These are phyloP conservation scores for Paraplagusia blochii DNA, from an alignment of 2,113 vertebrate species.

Conservation along the genomic window DNA sequence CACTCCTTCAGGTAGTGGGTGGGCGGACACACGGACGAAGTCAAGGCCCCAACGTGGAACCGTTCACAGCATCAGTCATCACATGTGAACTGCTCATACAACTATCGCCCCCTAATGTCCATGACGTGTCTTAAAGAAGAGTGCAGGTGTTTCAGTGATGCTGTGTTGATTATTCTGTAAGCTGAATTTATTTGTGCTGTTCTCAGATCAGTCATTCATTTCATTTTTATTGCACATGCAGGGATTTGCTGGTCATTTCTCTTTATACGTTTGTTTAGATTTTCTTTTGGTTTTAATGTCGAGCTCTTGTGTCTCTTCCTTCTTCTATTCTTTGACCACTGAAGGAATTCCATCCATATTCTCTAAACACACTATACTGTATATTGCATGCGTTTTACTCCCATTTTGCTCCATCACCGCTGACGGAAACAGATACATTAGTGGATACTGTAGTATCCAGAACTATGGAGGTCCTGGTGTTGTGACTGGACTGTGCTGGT, in stretches of 20 bases:
- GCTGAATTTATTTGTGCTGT: constrained; percentile 31
- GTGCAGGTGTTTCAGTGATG: neutral
- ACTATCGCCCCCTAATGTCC: neutral
- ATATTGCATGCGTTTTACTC: constrained; percentile 51
- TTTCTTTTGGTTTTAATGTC: constrained; percentile 13
- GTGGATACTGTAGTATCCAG: constrained; percentile 9
- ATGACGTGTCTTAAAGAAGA: neutral
- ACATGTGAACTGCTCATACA: neutral
- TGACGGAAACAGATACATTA: constrained; percentile 24
- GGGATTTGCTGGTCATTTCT: constrained; percentile 76
- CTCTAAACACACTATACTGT: constrained; percentile 7
- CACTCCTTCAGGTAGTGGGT: constrained; percentile 79
- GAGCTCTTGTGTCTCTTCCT: constrained; percentile 51
- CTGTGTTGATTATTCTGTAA: constrained; percentile 17
- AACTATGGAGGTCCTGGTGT: constrained; percentile 5
- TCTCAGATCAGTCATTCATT: constrained; percentile 26
- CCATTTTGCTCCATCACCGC: constrained; percentile 35
- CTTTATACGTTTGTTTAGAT: constrained; percentile 42
- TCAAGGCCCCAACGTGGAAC: constrained; percentile 37
- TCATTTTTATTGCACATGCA: constrained; percentile 32
- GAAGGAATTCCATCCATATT: constrained; percentile 29
- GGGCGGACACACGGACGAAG: neutral
- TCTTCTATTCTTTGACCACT: constrained; percentile 6
- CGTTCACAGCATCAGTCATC: constrained; percentile 12
- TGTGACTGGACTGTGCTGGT: constrained; percentile 72